Evolutionary conservation across 2,888 invertebrate genomes (phyloP).

Genomic region (Esperia sulphurella): DNA sequence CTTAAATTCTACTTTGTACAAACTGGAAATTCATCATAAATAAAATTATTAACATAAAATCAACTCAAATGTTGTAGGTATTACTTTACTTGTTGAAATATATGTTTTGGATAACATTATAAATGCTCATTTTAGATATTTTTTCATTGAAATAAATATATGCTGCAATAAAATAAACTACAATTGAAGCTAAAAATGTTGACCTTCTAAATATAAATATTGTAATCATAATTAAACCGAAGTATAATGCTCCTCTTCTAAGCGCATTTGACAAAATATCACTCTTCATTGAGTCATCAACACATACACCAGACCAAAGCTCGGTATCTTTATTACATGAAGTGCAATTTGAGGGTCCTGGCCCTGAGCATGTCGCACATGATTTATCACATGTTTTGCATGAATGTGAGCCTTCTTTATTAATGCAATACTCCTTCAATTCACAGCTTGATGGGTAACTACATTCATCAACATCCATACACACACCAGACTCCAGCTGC

Average conservation of each 20-base stretch:
- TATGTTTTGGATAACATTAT: constrained; percentile 29
- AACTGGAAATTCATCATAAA: not conserved
- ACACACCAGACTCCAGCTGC: constrained; percentile 83
- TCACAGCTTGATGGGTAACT: constrained; percentile 69
- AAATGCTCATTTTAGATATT: constrained; percentile 26
- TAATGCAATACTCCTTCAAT: constrained; percentile 89
- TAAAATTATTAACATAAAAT: too few relatives aligned
- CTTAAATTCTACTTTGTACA: not conserved
- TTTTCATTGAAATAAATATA: constrained; percentile 51
- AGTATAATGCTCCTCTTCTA: constrained; percentile 41
- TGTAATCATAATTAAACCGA: constrained; percentile 41
- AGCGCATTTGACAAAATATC: constrained; percentile 36
- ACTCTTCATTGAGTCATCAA: constrained; percentile 38
- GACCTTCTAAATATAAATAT: constrained; percentile 37
- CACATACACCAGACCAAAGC: constrained; percentile 53
- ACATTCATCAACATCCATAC: constrained; percentile 93
- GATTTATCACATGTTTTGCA: constrained; percentile 91
- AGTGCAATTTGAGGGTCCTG: constrained; percentile 91
- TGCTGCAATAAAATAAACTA: constrained; percentile 36
- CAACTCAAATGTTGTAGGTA: too few relatives aligned
- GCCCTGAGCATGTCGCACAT: constrained; percentile 89
- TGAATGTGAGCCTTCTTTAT: constrained; percentile 88
- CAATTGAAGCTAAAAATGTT: constrained; percentile 36
- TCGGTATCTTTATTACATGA: constrained; percentile 79
- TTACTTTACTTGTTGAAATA: constrained; percentile 10